Conservation (phyloP, 1,140 invertebrate genomes). For the Solen grandis region DNA sequence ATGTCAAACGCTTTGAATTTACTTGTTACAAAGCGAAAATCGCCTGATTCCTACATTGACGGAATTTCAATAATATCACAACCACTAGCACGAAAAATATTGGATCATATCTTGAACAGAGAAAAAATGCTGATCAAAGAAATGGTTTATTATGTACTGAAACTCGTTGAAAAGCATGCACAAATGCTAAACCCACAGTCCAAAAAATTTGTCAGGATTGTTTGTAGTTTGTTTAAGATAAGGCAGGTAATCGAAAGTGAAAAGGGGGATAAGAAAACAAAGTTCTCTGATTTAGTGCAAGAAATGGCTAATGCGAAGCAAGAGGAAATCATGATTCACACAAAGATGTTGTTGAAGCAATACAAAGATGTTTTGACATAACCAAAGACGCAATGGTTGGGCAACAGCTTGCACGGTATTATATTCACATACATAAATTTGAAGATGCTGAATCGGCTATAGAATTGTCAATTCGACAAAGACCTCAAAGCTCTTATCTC, state of each 20-base stretch:
- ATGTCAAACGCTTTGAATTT: conserved; percentile 30
- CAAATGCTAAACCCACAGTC: conserved; percentile 37
- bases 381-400: no score
- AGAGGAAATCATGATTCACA: background rate
- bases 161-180: conserved; percentile 1
- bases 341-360: conserved; percentile 9
- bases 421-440: conserved; percentile 32
- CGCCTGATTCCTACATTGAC: conserved; percentile 1
- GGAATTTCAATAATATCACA: conserved; percentile 32
- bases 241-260: conserved; percentile 12
- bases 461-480: conserved; percentile 1
- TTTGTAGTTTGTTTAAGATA: conserved; percentile 46
- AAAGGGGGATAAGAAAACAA: conserved; percentile 18
- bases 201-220: conserved; percentile 35
- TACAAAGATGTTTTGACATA: conserved; percentile 34
- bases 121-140: background rate
- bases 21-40: conserved; percentile 9
- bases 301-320: background rate
- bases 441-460: conserved; percentile 14
- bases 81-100: conserved; percentile 17
- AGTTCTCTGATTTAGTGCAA: conserved; percentile 27
- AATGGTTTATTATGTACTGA: conserved; percentile 14
- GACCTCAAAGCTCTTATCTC: conserved; percentile 29
- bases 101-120: background rate
- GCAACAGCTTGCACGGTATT: conserved; percentile 21